Base-by-base conservation (phyloP, 2,888 invertebrate genomes). In the Tenthredo notha region DNA sequence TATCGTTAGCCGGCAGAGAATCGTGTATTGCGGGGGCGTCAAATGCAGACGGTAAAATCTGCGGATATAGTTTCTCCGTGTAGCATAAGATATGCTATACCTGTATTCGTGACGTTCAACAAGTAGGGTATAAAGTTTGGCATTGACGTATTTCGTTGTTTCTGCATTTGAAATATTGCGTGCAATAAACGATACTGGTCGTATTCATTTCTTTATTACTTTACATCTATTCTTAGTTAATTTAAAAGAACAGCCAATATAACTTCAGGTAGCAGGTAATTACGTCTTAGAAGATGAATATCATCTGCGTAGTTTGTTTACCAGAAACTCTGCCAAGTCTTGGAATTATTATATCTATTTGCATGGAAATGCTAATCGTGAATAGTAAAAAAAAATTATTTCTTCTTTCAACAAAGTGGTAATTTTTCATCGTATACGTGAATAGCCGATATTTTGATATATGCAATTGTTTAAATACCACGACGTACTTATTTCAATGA, bases 11-110 rank as follows among this genome's bases (percentile, higher is more conserved):
- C 40, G 58, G 21, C 37, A 37, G 61, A 80, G 80, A 80, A 80
- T 40, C 80, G 80, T 80, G 80, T 58, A 58, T 40, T 80, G 80
- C 80, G 80, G 80, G 80, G 80, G 80, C 80, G 80, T 80, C 29
- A 61, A 80, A 21, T 61, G 80, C 40, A 40, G 58, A 40, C 58
- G 21, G 37, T 80, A 61, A 61, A 80, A 80, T 40, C 80, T 61
- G 37, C n/a, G 40, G 61, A 80, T 80, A 40, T 15, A 61, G 37
- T 80, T 80, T 37, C 61, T 61, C 4, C 61, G 6, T 21, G 58
- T 6, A n/a, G 78, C 58, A 9, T n/a, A 80, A 7, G n/a, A 67
- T 61, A 15, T 40, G 25, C 12, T 54, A 77, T 50, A n/a, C n/a
- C 33, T 21, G 2, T 5, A 58, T n/a, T 21, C 18, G 9, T 9